phyloP scores from a whole-genome alignment of 2,888 invertebrate species.

The Sminthurides aquaticus region DNA sequence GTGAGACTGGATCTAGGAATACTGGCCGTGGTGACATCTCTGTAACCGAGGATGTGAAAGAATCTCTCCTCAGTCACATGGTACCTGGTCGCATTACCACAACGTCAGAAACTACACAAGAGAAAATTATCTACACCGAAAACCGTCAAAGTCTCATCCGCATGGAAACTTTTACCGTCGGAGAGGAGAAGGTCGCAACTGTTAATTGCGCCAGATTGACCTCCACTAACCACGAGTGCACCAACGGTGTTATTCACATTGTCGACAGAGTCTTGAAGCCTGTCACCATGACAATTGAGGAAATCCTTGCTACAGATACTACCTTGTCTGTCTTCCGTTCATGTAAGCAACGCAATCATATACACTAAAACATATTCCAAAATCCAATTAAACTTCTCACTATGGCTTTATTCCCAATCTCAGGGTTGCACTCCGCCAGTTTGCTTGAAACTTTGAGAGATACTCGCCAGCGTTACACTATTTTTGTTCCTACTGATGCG shows the following conservation, averaged over 20 bases:
- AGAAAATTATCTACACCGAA: conserved; percentile 49
- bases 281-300: conserved; percentile 53
- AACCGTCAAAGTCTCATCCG: conserved; percentile 52
- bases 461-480: conserved; percentile 49
- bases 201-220: conserved; percentile 62
- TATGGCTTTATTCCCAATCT: conserved; percentile 27
- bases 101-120: conserved; percentile 54
- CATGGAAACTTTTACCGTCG: conserved; percentile 54
- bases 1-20: not conserved
- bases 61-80: conserved; percentile 55
- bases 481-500: conserved; percentile 58
- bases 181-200: conserved; percentile 52
- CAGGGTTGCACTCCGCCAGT: conserved; percentile 56
- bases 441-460: conserved; percentile 54
- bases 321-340: conserved; percentile 56
- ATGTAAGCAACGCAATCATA: conserved; percentile 43
- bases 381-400: not conserved
- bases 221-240: conserved; percentile 57
- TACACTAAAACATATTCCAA: not conserved
- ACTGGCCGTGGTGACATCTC: not conserved
- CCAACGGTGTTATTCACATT: conserved; percentile 61
- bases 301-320: conserved; percentile 54
- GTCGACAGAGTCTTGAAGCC: conserved; percentile 57
- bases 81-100: conserved; percentile 54
- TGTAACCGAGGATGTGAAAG: conserved; percentile 40